These are phyloP conservation scores for Serinus canaria DNA, from an alignment of 2,113 vertebrate species.

Conservation along the genomic window DNA sequence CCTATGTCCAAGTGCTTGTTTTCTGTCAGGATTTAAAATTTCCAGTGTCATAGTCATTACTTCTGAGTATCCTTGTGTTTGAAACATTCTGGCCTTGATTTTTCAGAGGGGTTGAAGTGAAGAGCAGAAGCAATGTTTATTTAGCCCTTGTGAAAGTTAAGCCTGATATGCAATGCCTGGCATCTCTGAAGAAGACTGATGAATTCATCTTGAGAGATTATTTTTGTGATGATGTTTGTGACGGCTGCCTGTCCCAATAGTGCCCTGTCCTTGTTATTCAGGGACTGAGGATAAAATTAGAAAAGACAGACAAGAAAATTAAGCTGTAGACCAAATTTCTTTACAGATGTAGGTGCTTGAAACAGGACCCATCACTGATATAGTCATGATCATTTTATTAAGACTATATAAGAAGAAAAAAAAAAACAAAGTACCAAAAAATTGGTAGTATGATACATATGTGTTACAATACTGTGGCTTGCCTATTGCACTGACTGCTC, in stretches of 20 bases:
- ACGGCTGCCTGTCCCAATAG: neutral
- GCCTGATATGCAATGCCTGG: neutral
- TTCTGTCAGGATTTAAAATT: neutral
- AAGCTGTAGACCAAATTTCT: neutral
- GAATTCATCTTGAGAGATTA: neutral
- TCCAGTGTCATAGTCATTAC: neutral
- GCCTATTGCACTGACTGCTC: neutral
- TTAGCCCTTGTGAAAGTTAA: neutral
- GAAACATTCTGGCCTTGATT: neutral
- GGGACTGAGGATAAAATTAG: neutral
- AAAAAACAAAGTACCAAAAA: neutral
- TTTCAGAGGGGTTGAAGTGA: slow-evolving; percentile 14
- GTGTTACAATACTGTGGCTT: neutral
- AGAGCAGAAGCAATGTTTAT: slow-evolving; percentile 36
- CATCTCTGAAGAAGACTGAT: neutral
- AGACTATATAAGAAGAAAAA: neutral
- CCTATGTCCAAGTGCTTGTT: neutral
- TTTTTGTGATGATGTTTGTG: slow-evolving; percentile 3
- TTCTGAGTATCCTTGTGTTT: neutral
- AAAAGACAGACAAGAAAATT: neutral
- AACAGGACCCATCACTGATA: neutral
- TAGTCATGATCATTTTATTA: neutral
- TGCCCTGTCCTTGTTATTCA: neutral
- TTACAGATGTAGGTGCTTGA: neutral
- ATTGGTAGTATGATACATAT: neutral